phyloP scores from a whole-genome alignment of 1,140 invertebrate species.

The Macrosteles quadrilineatus region DNA sequence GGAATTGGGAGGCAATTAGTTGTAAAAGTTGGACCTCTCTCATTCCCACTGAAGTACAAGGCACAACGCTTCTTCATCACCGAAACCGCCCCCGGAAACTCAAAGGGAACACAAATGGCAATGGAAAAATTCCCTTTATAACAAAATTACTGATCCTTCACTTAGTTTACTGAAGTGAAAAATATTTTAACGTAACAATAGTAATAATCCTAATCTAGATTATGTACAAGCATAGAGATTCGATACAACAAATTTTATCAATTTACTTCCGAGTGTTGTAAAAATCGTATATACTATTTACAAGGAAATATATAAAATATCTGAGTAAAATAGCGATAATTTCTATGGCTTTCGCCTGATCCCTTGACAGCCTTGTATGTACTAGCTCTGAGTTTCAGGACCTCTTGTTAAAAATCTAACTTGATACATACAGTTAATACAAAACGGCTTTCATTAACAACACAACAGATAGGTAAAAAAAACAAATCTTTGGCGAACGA shows the following conservation, averaged over 20 bases:
- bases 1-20: conserved; percentile 8
- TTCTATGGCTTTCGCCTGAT: conserved; percentile 28
- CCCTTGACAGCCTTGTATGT: conserved; percentile 20
- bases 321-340: conserved; percentile 30
- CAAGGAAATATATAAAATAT: conserved; percentile 33
- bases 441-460: neutral
- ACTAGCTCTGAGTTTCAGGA: conserved; percentile 17
- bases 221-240: conserved; percentile 30
- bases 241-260: conserved; percentile 20
- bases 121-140: conserved; percentile 17
- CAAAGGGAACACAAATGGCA: conserved; percentile 16
- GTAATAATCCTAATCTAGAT: conserved; percentile 31
- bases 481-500: conserved; percentile 17
- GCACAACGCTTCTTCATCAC: conserved; percentile 22
- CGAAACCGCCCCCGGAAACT: neutral
- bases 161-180: conserved; percentile 36
- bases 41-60: conserved; percentile 21
- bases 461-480: neutral
- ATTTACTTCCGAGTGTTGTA: conserved; percentile 30
- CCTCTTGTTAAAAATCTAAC: conserved; percentile 14
- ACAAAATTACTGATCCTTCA: conserved; percentile 21
- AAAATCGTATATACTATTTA: conserved; percentile 36
- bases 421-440: conserved; percentile 10
- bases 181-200: conserved; percentile 28
- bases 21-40: neutral